Base-by-base conservation (phyloP, 64 coral and sea anemone species). In the Montipora cactus region DNA sequence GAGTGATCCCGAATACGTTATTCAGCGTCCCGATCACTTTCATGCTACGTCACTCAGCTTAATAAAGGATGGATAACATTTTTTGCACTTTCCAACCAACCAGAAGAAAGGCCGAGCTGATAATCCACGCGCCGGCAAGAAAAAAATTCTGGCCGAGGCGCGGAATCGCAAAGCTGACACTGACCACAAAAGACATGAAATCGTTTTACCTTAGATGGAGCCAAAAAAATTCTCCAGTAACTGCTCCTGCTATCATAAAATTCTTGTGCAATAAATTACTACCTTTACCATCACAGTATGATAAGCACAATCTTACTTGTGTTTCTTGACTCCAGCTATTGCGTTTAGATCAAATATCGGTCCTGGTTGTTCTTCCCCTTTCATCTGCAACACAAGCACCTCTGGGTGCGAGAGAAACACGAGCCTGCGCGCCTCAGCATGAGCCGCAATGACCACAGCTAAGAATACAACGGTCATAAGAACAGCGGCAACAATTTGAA, bases 321-420 rank as follows among this genome's bases (percentile, higher is more conserved):
- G 53, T 12, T 75, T 51, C 73, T 97, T 95, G n/a, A 92, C 89
- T 64, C 96, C 93, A 49, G 96, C 89, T 8, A 97, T 97, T 1
- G 96, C 89, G 21, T 95, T 95, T 37, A 97, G 83, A 64, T 97
- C 96, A 95, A 97, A 97, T 64, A 97, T 87, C 47, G 87, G 90
- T 18, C 79, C 89, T 21, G 78, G 89, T 52, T 95, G 78, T 58
- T 95, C 89, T 90, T 97, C 92, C 7, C 88, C 79, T 72, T 86
- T 91, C 82, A 95, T 78, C 5, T 91, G 89, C n/a, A 97, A 85
- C 74, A 95, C 76, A 7, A 90, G 92, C 67, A 93, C 19, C 67
- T 91, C 88, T 44, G 92, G 89, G 76, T 90, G 68, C 18, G 92
- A 94, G 1, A 91, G 55, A 19, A 93, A 93, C 12, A 92, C 82